phyloP scores from a whole-genome alignment of 2,113 vertebrate species.

The Phalacrocorax aristotelis region DNA sequence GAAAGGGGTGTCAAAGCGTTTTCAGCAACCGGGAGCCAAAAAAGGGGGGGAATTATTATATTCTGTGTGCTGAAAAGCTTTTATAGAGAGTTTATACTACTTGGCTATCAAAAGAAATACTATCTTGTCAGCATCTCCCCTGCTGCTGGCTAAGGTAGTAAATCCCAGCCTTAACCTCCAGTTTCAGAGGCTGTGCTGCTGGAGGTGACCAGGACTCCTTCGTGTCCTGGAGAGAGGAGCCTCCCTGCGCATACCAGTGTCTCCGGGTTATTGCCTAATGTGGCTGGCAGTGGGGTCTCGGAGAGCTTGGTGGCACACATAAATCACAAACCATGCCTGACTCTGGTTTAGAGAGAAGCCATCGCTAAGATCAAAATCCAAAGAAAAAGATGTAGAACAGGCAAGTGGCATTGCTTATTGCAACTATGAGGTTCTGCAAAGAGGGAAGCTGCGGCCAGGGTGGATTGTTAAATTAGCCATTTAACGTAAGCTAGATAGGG shows the following conservation, averaged over 20 bases:
- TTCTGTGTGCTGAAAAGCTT: not conserved
- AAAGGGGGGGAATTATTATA: fast-evolving
- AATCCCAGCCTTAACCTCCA: no score
- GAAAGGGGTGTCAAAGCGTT: no score
- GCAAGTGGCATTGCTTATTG: fast-evolving
- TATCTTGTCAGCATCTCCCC: fast-evolving
- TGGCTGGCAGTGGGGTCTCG: not conserved
- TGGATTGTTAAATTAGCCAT: no score
- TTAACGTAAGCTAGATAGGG: no score
- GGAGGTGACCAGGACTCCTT: not conserved
- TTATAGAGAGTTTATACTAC: no score
- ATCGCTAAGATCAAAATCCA: no score
- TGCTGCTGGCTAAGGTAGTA: no score
- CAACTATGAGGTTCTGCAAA: not conserved
- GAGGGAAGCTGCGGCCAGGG: not conserved
- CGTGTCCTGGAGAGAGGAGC: not conserved
- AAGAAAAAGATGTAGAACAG: not conserved
- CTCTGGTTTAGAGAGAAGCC: not conserved
- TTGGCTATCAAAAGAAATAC: not conserved
- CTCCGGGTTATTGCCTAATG: not conserved
- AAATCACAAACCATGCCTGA: not conserved
- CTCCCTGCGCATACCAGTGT: fast-evolving
- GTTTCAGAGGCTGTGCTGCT: no score
- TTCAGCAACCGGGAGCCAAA: not conserved
- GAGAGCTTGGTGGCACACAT: fast-evolving